phyloP scores from a whole-genome alignment of 2,113 vertebrate genomes.

The Ceratotherium simum region DNA sequence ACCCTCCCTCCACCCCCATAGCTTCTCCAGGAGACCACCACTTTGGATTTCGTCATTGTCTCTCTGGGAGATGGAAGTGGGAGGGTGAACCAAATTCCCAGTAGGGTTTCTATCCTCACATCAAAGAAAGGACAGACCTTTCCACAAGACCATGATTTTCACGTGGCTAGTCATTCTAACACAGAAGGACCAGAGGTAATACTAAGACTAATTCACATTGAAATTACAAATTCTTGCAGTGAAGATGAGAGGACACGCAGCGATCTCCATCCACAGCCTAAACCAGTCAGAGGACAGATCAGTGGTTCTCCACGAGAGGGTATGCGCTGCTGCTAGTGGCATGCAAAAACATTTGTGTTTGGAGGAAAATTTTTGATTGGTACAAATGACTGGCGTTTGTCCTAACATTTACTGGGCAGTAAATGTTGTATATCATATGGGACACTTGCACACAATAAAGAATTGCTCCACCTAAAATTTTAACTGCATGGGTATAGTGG shows the following conservation, averaged over 20 bases:
- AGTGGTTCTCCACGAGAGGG: neutral
- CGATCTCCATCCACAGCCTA: neutral
- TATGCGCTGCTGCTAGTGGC: neutral
- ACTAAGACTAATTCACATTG: neutral
- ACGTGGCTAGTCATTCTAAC: neutral
- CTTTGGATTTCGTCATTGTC: neutral
- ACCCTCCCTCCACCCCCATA: no score
- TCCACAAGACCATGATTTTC: neutral
- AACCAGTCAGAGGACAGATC: neutral
- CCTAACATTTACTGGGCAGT: neutral
- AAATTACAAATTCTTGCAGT: neutral
- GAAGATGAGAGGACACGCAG: neutral
- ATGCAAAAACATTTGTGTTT: neutral
- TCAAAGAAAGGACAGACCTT: neutral
- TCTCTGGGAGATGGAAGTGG: neutral
- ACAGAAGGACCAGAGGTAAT: neutral
- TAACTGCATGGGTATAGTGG: neutral
- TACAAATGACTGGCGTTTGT: neutral
- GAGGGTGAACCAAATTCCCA: neutral
- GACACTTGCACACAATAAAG: neutral
- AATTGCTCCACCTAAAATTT: neutral
- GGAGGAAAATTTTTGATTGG: neutral
- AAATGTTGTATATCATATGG: neutral
- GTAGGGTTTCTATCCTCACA: neutral
- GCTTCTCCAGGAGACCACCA: neutral